A percentile compares a stretch with the other conserved stretches of the same genome.
These are phyloP conservation scores for Polypedilum vanderplanki DNA, from an alignment of 1,140 invertebrate genomes.

Conservation along the genomic window DNA sequence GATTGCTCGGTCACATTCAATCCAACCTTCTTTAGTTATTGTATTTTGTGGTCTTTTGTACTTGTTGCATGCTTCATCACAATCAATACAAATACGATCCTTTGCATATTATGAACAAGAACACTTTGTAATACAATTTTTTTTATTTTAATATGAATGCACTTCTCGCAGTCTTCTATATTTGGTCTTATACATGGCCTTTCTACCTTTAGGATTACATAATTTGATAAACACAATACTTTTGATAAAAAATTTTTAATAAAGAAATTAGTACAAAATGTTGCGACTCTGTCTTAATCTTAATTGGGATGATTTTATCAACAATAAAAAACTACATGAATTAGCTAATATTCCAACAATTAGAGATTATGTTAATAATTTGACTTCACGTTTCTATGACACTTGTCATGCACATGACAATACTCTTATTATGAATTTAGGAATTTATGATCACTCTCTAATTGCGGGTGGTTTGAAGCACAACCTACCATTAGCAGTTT, in stretches of 20 bases:
- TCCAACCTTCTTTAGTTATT: constrained; percentile 74
- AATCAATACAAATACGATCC: constrained; percentile 67
- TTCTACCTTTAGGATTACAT: constrained; percentile 84
- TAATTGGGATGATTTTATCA: no score
- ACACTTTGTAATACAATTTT: constrained; percentile 78
- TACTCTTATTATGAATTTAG: no score
- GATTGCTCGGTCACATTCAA: constrained; percentile 83
- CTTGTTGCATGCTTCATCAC: constrained; percentile 84
- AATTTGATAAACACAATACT: constrained; percentile 78
- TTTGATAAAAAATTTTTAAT: constrained; percentile 33
- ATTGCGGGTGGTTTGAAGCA: no score
- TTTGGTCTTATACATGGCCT: constrained; percentile 76
- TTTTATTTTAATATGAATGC: constrained; percentile 79
- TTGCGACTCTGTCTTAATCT: no score
- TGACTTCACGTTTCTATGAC: no score
- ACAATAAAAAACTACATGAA: no score
- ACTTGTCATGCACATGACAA: no score
- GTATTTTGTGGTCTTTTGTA: constrained; percentile 83
- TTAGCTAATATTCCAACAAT: no score
- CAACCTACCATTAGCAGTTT: no score
- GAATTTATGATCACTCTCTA: no score
- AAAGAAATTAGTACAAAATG: no score
- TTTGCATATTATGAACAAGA: constrained; percentile 73
- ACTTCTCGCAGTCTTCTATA: constrained; percentile 74
- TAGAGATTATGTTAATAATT: no score